Base-by-base conservation (phyloP, 2,797 vertebrate genomes). In the Poecilia gillii region DNA sequence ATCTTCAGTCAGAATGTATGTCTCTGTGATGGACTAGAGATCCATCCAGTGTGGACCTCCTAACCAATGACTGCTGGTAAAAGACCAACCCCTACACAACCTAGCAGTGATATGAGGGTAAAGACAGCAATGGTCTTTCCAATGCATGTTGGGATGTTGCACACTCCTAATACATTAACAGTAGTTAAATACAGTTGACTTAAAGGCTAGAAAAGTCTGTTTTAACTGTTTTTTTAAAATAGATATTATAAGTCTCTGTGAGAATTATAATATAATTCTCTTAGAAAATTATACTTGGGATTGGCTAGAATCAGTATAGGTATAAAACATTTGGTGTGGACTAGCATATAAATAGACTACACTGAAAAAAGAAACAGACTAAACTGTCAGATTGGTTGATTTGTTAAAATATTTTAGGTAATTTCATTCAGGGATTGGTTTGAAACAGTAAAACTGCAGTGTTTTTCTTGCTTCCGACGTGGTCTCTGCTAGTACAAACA, bases 401-500 rank as follows among this genome's bases (percentile, higher is more conserved):
- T 41, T 4, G 64, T 23, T 25, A 66, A 20, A 36, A 66, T 18
- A 8, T 20, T 39, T 39, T 41, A 8, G 36, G 36, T 41, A 41
- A 41, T 9, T 23, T 16, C 3, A 5, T 41, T 68, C 8, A 41
- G 18, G 64, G 36, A 25, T 41, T 43, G 39, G 1, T 41, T 51
- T 51, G 9, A 68, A 68, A 43, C 36, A 43, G 11, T 70, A 68
- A 39, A 68, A 39, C 33, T 41, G 36, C 64, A 11, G 36, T 36
- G 18, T 23, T 7, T 20, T 70, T n/a, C 39, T 70, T 70, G 66
- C 72, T 49, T 81, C 75, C 79, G 57, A 45, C 75, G 49, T 70
- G 7, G 41, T 81, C 57, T 87, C 25, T 7, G 31, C 14, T 45
- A 41, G 70, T 78, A 43, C 45, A 81, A 85, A 47, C 41, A 57